Evolutionary conservation across 2,113 vertebrate species (phyloP).

Genomic region (Hystrix cristata): DNA sequence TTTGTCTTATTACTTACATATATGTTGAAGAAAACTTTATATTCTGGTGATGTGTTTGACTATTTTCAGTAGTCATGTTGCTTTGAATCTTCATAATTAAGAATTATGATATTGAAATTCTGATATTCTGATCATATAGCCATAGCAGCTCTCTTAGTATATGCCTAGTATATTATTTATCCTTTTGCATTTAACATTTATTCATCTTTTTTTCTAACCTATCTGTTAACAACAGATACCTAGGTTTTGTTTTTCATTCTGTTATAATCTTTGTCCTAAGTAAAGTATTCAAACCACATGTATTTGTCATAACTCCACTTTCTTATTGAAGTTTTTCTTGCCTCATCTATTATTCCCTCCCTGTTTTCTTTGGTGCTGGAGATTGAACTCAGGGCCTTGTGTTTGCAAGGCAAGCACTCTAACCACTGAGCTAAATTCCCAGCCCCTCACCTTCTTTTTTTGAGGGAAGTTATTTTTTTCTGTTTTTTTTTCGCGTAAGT

Average conservation of each 20-base stretch:
- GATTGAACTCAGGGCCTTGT: too few species aligned
- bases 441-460: background rate
- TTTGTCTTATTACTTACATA: background rate
- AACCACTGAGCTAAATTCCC: too few species aligned
- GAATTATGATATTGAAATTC: conserved; percentile 1
- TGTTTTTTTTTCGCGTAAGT: background rate
- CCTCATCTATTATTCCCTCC: background rate
- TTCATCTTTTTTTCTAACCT: background rate
- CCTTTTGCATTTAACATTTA: background rate
- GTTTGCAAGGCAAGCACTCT: too few species aligned
- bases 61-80: background rate
- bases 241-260: conserved; percentile 21
- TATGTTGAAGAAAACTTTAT: background rate
- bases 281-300: background rate
- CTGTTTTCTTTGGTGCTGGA: too few species aligned
- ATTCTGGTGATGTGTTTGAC: background rate
- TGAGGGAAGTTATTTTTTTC: background rate
- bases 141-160: background rate
- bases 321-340: background rate
- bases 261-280: background rate
- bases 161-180: background rate
- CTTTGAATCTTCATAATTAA: conserved; percentile 18
- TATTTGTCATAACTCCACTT: background rate
- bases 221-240: background rate
- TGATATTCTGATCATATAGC: background rate